Conservation (phyloP, 2,888 invertebrate genomes). For the Amphimallon solstitiale region DNA sequence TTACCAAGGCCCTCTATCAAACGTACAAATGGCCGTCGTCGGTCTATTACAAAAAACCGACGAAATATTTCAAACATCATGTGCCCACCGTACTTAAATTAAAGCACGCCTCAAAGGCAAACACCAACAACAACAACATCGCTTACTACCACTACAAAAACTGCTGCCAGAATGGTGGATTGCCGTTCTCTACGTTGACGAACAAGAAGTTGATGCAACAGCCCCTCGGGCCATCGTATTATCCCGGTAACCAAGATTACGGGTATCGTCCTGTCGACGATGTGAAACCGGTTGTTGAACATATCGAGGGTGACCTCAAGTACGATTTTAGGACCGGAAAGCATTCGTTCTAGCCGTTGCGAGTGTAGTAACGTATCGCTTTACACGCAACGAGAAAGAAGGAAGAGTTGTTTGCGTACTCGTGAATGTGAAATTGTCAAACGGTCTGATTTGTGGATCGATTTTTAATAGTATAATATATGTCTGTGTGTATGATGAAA, state of each 20-base stretch:
- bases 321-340: constrained; percentile 60
- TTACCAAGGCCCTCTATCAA: constrained; percentile 2
- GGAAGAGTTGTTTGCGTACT: background rate
- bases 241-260: constrained; percentile 40
- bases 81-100: constrained; percentile 34
- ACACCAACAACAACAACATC: constrained; percentile 27
- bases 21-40: constrained; percentile 12
- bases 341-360: constrained; percentile 51
- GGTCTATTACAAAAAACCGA: constrained; percentile 26
- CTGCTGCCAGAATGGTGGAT: too few relatives aligned
- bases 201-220: constrained; percentile 16
- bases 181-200: constrained; percentile 28
- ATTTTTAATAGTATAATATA: background rate
- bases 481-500: background rate
- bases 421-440: too few relatives aligned
- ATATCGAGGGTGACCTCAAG: constrained; percentile 57
- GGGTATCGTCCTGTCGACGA: constrained; percentile 29
- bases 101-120: constrained; percentile 33
- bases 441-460: too few relatives aligned
- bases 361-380: too few relatives aligned
- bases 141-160: constrained; percentile 37
- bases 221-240: constrained; percentile 23
- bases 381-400: background rate
- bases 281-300: constrained; percentile 58
- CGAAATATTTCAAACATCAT: constrained; percentile 35